Evolutionary conservation across 1,140 invertebrate species (phyloP).

Genomic region (Stegodyphus mimosarum): DNA sequence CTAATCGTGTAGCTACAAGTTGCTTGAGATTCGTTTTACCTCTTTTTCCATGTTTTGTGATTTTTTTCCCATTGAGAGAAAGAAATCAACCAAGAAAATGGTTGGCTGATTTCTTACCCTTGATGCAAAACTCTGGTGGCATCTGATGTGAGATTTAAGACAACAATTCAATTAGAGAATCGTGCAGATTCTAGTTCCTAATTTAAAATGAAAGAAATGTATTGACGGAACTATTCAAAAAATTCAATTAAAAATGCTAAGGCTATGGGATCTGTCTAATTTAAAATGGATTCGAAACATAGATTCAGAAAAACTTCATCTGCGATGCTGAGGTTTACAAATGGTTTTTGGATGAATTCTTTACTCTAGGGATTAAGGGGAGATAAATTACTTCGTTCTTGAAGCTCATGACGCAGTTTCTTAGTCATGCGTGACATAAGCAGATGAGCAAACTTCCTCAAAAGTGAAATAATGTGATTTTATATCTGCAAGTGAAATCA

Average conservation of each 20-base stretch:
- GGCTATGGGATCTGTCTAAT: slow-evolving; percentile 37
- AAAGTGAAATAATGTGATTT: slow-evolving; percentile 25
- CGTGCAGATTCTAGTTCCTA: slow-evolving; percentile 22
- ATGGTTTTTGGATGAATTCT: slow-evolving; percentile 49
- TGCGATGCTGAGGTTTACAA: slow-evolving; percentile 48
- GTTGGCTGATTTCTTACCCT: not conserved
- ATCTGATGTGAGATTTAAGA: slow-evolving; percentile 36
- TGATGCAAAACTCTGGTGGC: not conserved
- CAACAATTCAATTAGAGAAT: slow-evolving; percentile 55
- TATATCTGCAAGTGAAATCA: not conserved
- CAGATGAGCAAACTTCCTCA: slow-evolving; percentile 22
- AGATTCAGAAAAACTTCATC: slow-evolving; percentile 38
- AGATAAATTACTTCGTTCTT: slow-evolving; percentile 53
- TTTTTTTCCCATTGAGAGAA: not conserved
- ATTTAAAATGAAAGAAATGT: slow-evolving; percentile 46
- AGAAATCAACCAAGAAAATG: not conserved
- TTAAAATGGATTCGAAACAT: slow-evolving; percentile 44
- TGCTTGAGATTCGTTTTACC: not conserved
- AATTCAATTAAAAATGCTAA: slow-evolving; percentile 55
- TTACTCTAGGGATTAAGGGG: slow-evolving; percentile 50
- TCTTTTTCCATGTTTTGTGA: not conserved
- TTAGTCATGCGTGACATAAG: slow-evolving; percentile 12
- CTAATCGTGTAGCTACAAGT: not conserved
- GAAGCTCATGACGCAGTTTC: slow-evolving; percentile 45
- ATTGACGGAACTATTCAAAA: not conserved